Conservation (phyloP, 2,113 vertebrate genomes). For the Melanerpes formicivorus region DNA sequence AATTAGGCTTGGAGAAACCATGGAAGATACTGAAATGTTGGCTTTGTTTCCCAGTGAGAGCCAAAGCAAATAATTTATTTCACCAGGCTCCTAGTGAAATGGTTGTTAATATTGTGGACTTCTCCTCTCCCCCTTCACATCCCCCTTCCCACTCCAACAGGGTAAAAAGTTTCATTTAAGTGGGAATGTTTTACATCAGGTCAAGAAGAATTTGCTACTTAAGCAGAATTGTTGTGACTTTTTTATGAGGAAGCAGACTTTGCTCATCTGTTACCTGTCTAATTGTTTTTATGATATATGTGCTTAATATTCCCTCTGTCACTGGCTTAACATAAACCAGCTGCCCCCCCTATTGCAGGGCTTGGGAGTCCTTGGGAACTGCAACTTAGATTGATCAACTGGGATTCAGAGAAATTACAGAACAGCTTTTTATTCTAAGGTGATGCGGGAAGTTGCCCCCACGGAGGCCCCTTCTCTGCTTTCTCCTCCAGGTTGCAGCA, state of each 20-base stretch:
- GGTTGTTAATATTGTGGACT: not conserved
- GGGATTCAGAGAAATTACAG: not conserved
- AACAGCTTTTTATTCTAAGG: not conserved
- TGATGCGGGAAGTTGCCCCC: not conserved
- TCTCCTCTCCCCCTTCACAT: not conserved
- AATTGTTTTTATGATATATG: constrained; percentile 1
- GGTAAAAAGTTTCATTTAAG: not conserved
- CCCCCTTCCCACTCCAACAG: not conserved
- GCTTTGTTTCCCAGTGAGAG: not conserved
- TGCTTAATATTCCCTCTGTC: constrained; percentile 9
- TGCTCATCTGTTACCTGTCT: constrained; percentile 10
- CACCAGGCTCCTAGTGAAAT: not conserved
- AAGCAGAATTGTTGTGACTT: not conserved
- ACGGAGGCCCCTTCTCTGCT: not conserved
- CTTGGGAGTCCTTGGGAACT: not conserved
- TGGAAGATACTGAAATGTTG: not conserved
- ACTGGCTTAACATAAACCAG: not conserved
- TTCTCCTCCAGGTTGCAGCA: rapidly evolving
- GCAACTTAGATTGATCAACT: not conserved
- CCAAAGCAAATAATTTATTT: not conserved
- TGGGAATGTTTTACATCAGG: not conserved
- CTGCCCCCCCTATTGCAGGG: not conserved
- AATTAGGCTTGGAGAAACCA: not conserved
- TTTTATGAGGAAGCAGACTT: not conserved
- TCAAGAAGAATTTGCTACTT: not conserved